These are phyloP conservation scores for Catostylus mosaicus DNA, from an alignment of 30 jellyfish, hydroid and myxozoan species.

Conservation along the genomic window DNA sequence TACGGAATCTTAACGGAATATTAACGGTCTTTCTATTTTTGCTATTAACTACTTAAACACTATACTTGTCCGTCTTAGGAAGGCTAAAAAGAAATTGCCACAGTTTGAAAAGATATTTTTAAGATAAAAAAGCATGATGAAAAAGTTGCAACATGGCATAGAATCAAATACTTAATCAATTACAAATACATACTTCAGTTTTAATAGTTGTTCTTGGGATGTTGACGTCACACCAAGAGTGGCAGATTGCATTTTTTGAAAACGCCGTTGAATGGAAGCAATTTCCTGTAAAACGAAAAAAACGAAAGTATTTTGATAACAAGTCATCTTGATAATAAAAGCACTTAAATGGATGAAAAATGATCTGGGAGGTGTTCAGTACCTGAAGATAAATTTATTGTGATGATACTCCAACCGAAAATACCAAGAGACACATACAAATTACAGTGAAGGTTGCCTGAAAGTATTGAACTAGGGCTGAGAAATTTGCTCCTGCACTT, in stretches of 20 bases:
- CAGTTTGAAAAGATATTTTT: background rate
- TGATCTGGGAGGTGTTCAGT: background rate
- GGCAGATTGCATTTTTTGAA: constrained; percentile 58
- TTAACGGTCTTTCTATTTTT: too few relatives aligned
- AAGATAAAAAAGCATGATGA: background rate
- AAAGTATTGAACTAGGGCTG: background rate
- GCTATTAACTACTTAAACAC: background rate
- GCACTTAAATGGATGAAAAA: background rate
- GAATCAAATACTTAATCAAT: background rate
- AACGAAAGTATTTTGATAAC: background rate
- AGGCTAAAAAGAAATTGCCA: background rate
- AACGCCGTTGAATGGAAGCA: constrained; percentile 80
- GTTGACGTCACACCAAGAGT: constrained; percentile 71
- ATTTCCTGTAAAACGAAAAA: constrained; percentile 39
- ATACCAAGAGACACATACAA: background rate
- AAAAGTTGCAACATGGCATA: background rate
- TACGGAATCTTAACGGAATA: background rate
- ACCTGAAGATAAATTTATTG: background rate
- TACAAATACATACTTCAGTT: constrained; percentile 30
- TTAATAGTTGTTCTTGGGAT: constrained; percentile 47
- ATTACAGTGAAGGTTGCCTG: background rate
- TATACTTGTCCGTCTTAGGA: background rate
- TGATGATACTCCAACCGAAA: background rate
- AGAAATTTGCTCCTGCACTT: too few relatives aligned
- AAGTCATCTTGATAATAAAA: background rate